phyloP scores from a whole-genome alignment of 1,140 invertebrate genomes.

The Globodera ellingtonae region DNA sequence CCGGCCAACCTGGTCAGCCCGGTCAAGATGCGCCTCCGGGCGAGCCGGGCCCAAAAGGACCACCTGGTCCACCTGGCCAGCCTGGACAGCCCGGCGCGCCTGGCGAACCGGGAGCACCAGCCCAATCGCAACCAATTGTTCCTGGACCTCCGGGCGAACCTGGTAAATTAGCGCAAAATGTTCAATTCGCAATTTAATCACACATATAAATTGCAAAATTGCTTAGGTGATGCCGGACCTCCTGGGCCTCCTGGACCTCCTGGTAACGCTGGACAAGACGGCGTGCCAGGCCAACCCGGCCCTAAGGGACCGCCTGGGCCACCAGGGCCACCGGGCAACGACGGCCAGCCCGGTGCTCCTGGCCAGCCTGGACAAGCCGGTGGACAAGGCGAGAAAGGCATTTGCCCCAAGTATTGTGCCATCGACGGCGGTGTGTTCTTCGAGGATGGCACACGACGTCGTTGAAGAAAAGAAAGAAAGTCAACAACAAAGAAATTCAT shows the following conservation, averaged over 20 bases:
- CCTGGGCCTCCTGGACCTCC: constrained; percentile 40
- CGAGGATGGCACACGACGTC: constrained; percentile 48
- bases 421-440: constrained; percentile 54
- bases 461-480: constrained; percentile 15
- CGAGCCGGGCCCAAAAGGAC: constrained; percentile 44
- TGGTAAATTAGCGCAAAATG: neutral
- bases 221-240: constrained; percentile 41
- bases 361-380: constrained; percentile 43
- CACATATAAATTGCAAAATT: neutral
- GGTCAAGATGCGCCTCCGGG: constrained; percentile 44
- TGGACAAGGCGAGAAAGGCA: constrained; percentile 50
- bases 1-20: constrained; percentile 41
- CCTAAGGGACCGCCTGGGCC: constrained; percentile 46
- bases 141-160: constrained; percentile 39
- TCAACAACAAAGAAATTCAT: no score
- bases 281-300: constrained; percentile 32
- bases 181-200: neutral
- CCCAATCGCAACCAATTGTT: constrained; percentile 31
- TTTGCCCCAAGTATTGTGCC: constrained; percentile 53
- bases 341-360: constrained; percentile 43
- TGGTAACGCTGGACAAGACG: constrained; percentile 33
- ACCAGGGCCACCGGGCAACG: constrained; percentile 43
- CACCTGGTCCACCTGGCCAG: constrained; percentile 35
- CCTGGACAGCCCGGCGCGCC: constrained; percentile 40
- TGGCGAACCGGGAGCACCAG: constrained; percentile 39